Conservation (phyloP, 2,888 invertebrate species). For the Heteromyza rotundicornis region DNA sequence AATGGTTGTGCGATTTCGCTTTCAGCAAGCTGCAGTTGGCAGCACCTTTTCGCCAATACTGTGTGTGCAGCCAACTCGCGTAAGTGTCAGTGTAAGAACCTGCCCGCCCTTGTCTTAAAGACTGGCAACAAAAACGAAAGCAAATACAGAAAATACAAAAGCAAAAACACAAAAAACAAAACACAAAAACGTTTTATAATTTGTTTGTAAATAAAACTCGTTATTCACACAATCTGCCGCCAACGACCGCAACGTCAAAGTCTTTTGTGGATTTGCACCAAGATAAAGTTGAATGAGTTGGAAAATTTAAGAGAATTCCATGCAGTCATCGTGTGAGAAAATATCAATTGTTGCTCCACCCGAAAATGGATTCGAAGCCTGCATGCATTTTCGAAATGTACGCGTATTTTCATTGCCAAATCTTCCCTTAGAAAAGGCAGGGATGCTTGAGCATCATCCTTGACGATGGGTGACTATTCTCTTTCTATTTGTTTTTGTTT, state of each 20-base stretch:
- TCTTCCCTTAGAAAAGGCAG: no score
- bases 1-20: not conserved
- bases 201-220: no score
- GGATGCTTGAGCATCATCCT: no score
- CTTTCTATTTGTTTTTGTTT: constrained; percentile 1
- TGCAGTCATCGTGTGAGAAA: not conserved
- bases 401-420: constrained; percentile 20
- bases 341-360: constrained; percentile 23
- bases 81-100: constrained; percentile 1
- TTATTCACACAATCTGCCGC: no score
- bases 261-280: no score
- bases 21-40: not conserved
- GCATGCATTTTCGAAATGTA: constrained; percentile 12
- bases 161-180: no score
- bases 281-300: no score
- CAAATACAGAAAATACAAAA: not conserved
- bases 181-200: no score
- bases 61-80: no score
- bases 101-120: not conserved
- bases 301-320: not conserved
- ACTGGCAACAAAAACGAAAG: not conserved
- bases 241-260: no score
- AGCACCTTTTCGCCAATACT: no score
- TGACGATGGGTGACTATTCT: no score
- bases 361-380: constrained; percentile 6